These are phyloP conservation scores for Craseonycteris thonglongyai DNA, from an alignment of 2,113 vertebrate species.

Conservation along the genomic window DNA sequence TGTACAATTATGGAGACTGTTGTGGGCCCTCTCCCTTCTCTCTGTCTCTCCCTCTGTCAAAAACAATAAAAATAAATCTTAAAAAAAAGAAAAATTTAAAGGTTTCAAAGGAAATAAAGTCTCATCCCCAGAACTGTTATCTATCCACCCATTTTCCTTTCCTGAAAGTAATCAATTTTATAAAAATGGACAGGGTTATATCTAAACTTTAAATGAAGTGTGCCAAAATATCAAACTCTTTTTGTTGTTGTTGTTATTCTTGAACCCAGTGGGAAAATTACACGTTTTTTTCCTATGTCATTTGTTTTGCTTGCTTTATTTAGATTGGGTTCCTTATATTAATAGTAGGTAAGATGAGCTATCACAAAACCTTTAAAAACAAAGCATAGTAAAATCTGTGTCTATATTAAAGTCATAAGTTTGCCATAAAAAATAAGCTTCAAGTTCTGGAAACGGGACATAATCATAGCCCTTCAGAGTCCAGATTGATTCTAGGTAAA, in stretches of 20 bases:
- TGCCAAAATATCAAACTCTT: not conserved
- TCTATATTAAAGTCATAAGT: not conserved
- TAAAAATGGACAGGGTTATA: not conserved
- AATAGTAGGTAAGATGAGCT: not conserved
- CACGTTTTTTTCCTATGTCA: not conserved
- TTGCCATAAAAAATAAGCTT: not conserved
- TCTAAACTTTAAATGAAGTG: not conserved
- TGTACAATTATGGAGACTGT: too few species aligned
- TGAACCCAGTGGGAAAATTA: not conserved
- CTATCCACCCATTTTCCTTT: not conserved
- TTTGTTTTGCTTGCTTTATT: conserved; percentile 15
- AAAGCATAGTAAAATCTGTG: not conserved
- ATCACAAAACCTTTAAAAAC: not conserved
- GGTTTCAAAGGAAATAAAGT: not conserved
- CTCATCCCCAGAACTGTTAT: not conserved
- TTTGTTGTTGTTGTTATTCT: not conserved
- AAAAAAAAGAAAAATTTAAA: not conserved
- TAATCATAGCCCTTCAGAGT: not conserved
- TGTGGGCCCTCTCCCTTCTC: too few species aligned
- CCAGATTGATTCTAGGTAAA: not conserved
- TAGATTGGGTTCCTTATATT: conserved; percentile 9
- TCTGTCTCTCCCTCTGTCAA: too few species aligned
- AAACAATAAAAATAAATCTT: too few species aligned
- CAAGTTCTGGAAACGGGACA: not conserved
- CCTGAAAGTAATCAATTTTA: not conserved